Conservation (phyloP, 2,113 vertebrate genomes). For the Saguinus imperator region DNA sequence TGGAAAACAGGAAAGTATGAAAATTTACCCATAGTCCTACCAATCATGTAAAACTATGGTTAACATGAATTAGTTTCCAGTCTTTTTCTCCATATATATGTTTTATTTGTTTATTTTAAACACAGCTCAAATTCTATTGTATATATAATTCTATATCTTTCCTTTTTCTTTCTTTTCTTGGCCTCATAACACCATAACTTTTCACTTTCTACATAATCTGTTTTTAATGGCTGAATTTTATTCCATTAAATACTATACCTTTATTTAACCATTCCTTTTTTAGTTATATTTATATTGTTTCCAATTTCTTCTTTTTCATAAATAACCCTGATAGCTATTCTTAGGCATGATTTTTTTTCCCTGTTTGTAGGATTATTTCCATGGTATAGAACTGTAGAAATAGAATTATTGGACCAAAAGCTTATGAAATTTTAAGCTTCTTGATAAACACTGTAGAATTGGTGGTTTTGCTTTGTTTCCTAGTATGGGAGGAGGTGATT, state of each 20-base stretch:
- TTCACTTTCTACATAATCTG: not conserved
- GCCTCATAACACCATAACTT: not conserved
- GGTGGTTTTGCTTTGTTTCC: not conserved
- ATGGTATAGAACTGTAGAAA: conserved; percentile 17
- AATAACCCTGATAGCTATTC: conserved; percentile 8
- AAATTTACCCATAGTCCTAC: not conserved
- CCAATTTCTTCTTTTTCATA: conserved; percentile 20
- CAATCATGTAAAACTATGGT: not conserved
- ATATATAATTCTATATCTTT: not conserved
- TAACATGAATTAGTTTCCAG: not conserved
- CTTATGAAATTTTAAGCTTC: not conserved
- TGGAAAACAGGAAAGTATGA: conserved; percentile 37
- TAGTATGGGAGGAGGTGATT: conserved; percentile 29
- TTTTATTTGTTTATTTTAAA: conserved; percentile 32
- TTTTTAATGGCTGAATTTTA: conserved; percentile 52
- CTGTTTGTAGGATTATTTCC: conserved; percentile 20
- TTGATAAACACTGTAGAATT: not conserved
- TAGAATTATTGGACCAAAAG: not conserved
- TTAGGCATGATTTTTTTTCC: not conserved
- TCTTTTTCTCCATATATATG: not conserved
- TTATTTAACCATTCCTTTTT: conserved; percentile 24
- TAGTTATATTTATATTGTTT: conserved; percentile 23
- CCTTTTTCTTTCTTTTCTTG: not conserved
- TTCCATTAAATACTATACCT: not conserved
- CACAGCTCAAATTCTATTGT: not conserved